These are phyloP conservation scores for Cantharis nigra DNA, from an alignment of 2,888 invertebrate species.

Conservation along the genomic window DNA sequence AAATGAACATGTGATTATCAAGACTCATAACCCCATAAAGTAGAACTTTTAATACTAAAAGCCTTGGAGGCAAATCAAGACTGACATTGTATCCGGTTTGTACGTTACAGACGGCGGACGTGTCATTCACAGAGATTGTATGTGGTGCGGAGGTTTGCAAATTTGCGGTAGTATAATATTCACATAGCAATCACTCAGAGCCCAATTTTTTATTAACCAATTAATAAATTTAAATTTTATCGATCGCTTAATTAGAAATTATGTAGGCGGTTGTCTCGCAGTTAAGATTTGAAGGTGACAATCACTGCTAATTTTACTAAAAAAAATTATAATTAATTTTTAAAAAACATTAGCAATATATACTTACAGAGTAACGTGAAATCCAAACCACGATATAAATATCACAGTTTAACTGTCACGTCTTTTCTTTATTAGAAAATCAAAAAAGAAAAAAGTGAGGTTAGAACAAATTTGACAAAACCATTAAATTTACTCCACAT, in stretches of 20 bases:
- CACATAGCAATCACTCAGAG: conserved; percentile 5
- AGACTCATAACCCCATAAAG: conserved; percentile 5
- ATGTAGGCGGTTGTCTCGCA: neutral
- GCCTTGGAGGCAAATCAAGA: conserved; percentile 34
- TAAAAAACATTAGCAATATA: too few relatives aligned
- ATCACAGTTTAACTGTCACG: neutral
- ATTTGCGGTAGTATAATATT: conserved; percentile 27
- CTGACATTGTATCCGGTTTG: conserved; percentile 38
- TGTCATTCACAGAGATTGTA: conserved; percentile 39
- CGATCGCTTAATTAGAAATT: neutral
- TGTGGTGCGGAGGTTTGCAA: conserved; percentile 33
- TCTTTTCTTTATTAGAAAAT: neutral
- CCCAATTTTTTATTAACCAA: neutral
- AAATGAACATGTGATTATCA: conserved; percentile 1
- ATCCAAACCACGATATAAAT: too few relatives aligned
- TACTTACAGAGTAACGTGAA: too few relatives aligned
- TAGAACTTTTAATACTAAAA: conserved; percentile 11
- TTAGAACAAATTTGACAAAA: neutral
- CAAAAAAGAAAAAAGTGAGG: neutral
- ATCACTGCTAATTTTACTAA: neutral
- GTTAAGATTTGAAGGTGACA: neutral
- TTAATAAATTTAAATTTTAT: neutral
- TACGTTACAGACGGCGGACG: conserved; percentile 45
- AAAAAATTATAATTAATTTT: neutral
- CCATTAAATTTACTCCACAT: neutral